Base-by-base conservation (phyloP, 1,140 invertebrate genomes). In the Pomacea maculata region DNA sequence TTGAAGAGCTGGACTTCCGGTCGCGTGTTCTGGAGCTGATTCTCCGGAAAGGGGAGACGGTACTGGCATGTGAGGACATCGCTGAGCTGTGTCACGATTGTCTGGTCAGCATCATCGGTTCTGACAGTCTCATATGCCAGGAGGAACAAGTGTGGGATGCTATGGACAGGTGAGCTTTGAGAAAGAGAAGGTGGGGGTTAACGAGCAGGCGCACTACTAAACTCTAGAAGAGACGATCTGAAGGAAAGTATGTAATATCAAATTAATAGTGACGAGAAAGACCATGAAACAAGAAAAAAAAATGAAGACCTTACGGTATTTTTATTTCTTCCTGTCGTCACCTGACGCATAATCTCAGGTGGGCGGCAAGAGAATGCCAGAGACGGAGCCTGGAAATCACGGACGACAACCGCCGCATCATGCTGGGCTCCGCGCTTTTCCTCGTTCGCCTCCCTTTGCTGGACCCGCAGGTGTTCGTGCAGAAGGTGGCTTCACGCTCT, bases 111-210 rank as follows among this genome's bases (percentile, higher is more conserved):
- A 54, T 81, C n/a, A 57, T 77, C 7, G 75, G 67, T 0, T 29
- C 65, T 17, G 80, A 81, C 54, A 81, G 76, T 64, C 80, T 81
- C 45, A 77, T 81, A 61, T 75, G 73, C 68, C 72, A 68, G 17
- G 79, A 80, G 64, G 79, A 80, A 25, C 64, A 68, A 61, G 79
- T 80, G n/a, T 67, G 63, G 7, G 65, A 63, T 15, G 75, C 80
- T n/a, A 19, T 78, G 52, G 77, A 75, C 55, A 72, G 68, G 68
- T 64, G 54, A 45, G 34, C 34, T 45, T 4, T 6, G 25, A 25
- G 25, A 25, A 25, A 25, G 25, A 25, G 25, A 25, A 25, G 25
- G 25, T 25, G 25, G 25, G 25, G 25, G 25, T 25, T 25, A 25
- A 25, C 25, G 25, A 25, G 25, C 25, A 25, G 25, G 25, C 25